A percentile compares a stretch with the other conserved stretches of the same genome.
phyloP scores from a whole-genome alignment of 1,140 invertebrate genomes.

The Latrodectus geometricus region DNA sequence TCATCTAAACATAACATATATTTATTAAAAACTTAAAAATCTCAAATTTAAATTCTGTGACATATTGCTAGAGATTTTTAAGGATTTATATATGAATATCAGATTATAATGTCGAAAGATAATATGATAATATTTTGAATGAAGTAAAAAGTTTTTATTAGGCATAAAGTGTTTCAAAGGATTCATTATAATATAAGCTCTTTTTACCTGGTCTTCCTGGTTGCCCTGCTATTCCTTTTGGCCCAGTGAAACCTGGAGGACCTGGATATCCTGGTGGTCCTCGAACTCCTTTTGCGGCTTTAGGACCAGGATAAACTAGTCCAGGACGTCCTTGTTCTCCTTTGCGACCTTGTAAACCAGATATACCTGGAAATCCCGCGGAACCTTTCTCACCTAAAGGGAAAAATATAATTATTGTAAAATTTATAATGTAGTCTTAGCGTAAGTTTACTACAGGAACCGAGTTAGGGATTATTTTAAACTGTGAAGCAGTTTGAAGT shows the following conservation, averaged over 20 bases:
- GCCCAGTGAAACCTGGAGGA: slow-evolving; percentile 69
- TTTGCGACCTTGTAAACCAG: slow-evolving; percentile 68
- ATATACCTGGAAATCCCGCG: slow-evolving; percentile 65
- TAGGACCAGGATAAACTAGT: slow-evolving; percentile 69
- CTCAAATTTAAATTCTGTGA: too few species aligned
- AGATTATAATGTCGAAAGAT: too few species aligned
- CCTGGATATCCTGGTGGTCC: slow-evolving; percentile 77
- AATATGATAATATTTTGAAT: too few species aligned
- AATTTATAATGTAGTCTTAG: too few species aligned
- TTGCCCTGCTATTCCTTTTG: slow-evolving; percentile 8
- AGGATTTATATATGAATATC: too few species aligned
- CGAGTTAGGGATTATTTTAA: too few species aligned
- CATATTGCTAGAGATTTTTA: too few species aligned
- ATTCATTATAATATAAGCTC: neutral
- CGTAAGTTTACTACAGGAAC: too few species aligned
- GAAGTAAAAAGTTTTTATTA: neutral
- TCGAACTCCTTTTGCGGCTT: slow-evolving; percentile 31
- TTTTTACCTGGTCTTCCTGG: slow-evolving; percentile 50
- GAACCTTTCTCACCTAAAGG: slow-evolving; percentile 67
- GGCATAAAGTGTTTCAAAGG: slow-evolving; percentile 70
- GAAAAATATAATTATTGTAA: too few species aligned
- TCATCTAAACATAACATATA: too few species aligned
- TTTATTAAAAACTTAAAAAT: too few species aligned
- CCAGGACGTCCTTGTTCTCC: slow-evolving; percentile 78
- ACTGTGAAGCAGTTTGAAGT: too few species aligned